Evolutionary conservation across 2,797 vertebrate species (phyloP).

Genomic region (Enteromius anoplus): DNA sequence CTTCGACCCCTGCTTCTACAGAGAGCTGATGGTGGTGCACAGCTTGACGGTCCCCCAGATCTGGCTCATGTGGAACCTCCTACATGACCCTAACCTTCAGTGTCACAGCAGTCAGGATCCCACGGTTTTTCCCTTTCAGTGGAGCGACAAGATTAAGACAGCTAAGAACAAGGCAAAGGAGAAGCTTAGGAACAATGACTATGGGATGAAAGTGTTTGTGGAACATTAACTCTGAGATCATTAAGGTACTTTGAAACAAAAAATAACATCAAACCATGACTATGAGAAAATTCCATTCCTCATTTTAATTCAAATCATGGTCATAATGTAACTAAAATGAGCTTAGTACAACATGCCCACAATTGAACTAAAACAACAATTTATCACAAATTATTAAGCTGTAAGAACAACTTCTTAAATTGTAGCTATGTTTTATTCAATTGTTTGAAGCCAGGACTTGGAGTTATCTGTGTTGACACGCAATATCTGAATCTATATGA

Average conservation of each 20-base stretch:
- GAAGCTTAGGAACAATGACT: slow-evolving; percentile 60
- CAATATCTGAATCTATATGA: too few relatives aligned
- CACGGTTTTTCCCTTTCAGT: slow-evolving; percentile 81
- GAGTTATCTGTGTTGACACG: too few relatives aligned
- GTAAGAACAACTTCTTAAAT: not conserved
- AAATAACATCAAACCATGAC: not conserved
- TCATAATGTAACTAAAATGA: not conserved
- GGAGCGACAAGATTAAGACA: slow-evolving; percentile 67
- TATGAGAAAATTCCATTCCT: not conserved
- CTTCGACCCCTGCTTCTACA: slow-evolving; percentile 95
- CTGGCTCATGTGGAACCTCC: slow-evolving; percentile 98
- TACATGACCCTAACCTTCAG: slow-evolving; percentile 82
- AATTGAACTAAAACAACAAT: not conserved
- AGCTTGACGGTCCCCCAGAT: slow-evolving; percentile 93
- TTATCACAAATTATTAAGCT: not conserved
- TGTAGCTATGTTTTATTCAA: not conserved
- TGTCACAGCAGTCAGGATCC: slow-evolving; percentile 77
- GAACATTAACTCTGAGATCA: slow-evolving; percentile 61
- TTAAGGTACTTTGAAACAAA: slow-evolving; percentile 36
- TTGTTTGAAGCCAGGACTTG: not conserved
- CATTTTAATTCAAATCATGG: too few relatives aligned
- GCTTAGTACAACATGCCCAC: not conserved
- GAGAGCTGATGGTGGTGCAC: slow-evolving; percentile 95
- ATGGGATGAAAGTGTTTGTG: slow-evolving; percentile 70
- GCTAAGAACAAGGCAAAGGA: not conserved